Percentiles rank a stretch among this genome's conserved stretches.
phyloP scores from a whole-genome alignment of 2,888 invertebrate genomes.

The Palloptera scutellata region DNA sequence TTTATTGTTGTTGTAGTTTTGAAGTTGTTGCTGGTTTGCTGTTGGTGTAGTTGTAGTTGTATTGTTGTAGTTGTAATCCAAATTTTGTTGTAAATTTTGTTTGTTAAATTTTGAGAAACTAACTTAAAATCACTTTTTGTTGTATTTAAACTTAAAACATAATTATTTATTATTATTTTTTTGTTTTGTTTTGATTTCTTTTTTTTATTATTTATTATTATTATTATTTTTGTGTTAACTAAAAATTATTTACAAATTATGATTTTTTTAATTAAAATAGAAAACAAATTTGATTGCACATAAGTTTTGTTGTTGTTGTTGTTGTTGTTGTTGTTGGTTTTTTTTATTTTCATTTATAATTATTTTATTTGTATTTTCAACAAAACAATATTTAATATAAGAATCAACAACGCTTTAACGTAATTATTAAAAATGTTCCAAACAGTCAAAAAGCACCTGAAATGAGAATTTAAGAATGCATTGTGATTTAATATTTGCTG shows the following conservation, averaged over 20 bases:
- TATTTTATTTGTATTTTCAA: conserved; percentile 44
- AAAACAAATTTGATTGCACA: conserved; percentile 42
- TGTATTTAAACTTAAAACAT: conserved; percentile 37
- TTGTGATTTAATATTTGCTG: too few relatives aligned
- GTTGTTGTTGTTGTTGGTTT: conserved; percentile 29
- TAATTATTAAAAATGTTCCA: conserved; percentile 65
- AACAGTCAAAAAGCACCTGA: conserved; percentile 65
- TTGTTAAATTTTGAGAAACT: conserved; percentile 64
- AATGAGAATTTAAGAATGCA: conserved; percentile 36
- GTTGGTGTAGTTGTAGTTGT: conserved; percentile 38
- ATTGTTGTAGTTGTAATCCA: conserved; percentile 57
- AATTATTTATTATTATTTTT: conserved; percentile 41
- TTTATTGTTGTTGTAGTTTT: conserved; percentile 28
- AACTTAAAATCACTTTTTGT: conserved; percentile 46
- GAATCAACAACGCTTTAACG: conserved; percentile 64
- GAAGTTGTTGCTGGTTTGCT: conserved; percentile 38
- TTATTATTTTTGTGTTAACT: conserved; percentile 27
- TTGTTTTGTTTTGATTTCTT: conserved; percentile 44
- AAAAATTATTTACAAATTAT: conserved; percentile 46
- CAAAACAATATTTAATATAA: conserved; percentile 59
- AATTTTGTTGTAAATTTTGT: conserved; percentile 62
- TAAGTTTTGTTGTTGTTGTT: conserved; percentile 35
- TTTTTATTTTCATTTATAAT: conserved; percentile 27
- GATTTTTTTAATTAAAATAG: conserved; percentile 38
- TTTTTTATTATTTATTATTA: conserved; percentile 38